A percentile compares a stretch with the other conserved stretches of the same genome.
These are phyloP conservation scores for Dendrolimus kikuchii DNA, from an alignment of 1,140 invertebrate species.

Conservation along the genomic window DNA sequence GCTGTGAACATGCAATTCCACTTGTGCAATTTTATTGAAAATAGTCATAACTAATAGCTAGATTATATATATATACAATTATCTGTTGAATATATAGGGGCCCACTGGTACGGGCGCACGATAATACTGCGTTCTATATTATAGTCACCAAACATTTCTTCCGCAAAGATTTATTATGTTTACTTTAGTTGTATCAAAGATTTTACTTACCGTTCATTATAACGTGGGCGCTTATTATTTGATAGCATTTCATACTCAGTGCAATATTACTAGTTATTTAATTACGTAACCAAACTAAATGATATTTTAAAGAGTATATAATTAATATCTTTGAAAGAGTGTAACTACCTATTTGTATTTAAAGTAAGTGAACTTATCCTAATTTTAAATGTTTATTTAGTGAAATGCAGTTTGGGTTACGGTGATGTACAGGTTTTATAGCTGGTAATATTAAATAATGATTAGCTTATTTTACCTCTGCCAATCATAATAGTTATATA, in stretches of 20 bases:
- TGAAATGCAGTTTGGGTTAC: slow-evolving; percentile 68
- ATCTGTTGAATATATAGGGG: slow-evolving; percentile 67
- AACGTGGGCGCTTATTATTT: slow-evolving; percentile 72
- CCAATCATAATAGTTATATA: slow-evolving; percentile 71
- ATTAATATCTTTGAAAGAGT: slow-evolving; percentile 63
- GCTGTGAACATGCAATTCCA: slow-evolving; percentile 69
- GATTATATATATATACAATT: slow-evolving; percentile 70
- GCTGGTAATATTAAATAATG: slow-evolving; percentile 66
- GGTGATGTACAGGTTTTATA: slow-evolving; percentile 70
- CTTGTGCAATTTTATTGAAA: slow-evolving; percentile 67
- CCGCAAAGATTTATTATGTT: slow-evolving; percentile 67
- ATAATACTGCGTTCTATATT: slow-evolving; percentile 40
- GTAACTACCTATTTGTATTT: slow-evolving; percentile 72
- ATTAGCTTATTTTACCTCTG: slow-evolving; percentile 73
- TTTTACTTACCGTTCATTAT: slow-evolving; percentile 24
- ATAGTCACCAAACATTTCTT: slow-evolving; percentile 63
- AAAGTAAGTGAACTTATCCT: slow-evolving; percentile 66
- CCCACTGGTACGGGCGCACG: slow-evolving; percentile 58
- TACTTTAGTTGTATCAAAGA: no score
- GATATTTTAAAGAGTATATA: slow-evolving; percentile 71
- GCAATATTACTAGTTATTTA: slow-evolving; percentile 78
- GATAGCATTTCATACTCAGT: slow-evolving; percentile 74
- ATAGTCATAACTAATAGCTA: slow-evolving; percentile 71
- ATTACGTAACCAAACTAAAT: slow-evolving; percentile 75
- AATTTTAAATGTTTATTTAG: slow-evolving; percentile 56